Evolutionary conservation across 2,113 vertebrate genomes (phyloP).

Genomic region (Megalops atlanticus): DNA sequence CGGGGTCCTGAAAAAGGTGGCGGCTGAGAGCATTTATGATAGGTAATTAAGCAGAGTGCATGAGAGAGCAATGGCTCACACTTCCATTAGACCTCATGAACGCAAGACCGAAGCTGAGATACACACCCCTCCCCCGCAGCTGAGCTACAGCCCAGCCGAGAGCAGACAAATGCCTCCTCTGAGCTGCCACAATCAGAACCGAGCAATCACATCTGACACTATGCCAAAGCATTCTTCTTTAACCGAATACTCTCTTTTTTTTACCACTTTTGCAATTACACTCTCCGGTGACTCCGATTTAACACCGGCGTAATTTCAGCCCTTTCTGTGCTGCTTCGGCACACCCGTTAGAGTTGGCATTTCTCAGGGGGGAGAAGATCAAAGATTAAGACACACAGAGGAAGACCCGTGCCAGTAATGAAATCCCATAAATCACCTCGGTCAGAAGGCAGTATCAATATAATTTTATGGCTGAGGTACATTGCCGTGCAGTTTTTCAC

Average conservation of each 20-base stretch:
- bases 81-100: constrained; percentile 5
- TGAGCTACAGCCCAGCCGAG: not conserved
- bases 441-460: not conserved
- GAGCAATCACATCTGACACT: not conserved
- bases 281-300: not conserved
- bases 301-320: not conserved
- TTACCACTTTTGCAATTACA: not conserved
- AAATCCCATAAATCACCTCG: not conserved
- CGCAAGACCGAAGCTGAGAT: not conserved
- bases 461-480: not conserved
- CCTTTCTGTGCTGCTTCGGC: not conserved
- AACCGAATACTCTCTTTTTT: not conserved
- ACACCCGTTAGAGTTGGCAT: constrained; percentile 40
- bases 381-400: not conserved
- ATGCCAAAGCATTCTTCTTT: not conserved
- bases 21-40: not conserved
- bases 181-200: not conserved
- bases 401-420: not conserved
- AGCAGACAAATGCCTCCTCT: not conserved
- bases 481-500: not conserved
- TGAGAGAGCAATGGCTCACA: constrained; percentile 1
- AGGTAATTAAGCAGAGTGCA: constrained; percentile 20
- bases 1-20: not conserved
- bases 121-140: not conserved
- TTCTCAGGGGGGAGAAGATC: constrained; percentile 53